Percentiles rank a stretch among this genome's conserved stretches.
phyloP scores from a whole-genome alignment of 2,113 vertebrate genomes.

The Mastomys natalensis region DNA sequence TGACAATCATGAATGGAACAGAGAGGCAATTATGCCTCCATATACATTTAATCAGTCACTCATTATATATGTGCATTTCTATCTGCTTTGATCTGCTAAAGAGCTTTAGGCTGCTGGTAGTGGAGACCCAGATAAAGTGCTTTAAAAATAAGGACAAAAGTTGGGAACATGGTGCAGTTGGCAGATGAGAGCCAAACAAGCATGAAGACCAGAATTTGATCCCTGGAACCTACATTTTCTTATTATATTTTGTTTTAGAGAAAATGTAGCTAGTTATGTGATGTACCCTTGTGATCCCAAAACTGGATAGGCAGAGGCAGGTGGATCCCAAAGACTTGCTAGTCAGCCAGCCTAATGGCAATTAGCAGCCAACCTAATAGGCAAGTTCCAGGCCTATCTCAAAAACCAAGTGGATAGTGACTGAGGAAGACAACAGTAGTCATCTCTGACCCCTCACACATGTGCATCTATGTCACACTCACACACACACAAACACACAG shows the following conservation, averaged over 20 bases:
- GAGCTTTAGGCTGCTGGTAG: conserved; percentile 39
- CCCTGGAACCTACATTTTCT: background rate
- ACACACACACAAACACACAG: background rate
- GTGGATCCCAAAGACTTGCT: background rate
- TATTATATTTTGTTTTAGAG: background rate
- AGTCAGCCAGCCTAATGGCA: background rate
- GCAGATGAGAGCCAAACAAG: background rate
- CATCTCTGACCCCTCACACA: background rate
- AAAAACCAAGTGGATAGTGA: background rate
- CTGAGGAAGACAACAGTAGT: background rate
- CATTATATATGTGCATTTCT: conserved; percentile 65
- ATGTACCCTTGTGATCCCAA: background rate
- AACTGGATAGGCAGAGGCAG: background rate
- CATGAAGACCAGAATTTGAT: background rate
- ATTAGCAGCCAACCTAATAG: background rate
- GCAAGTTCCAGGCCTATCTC: background rate
- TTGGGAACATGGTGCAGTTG: no score
- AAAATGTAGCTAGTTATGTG: background rate
- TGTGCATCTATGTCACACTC: background rate
- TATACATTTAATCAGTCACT: conserved; percentile 61
- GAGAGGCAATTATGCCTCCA: conserved; percentile 57
- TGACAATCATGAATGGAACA: conserved; percentile 64
- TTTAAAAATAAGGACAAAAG: background rate
- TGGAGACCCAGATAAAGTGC: background rate
- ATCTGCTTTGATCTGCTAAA: conserved; percentile 66